phyloP scores from a whole-genome alignment of 2,888 invertebrate genomes.

The Diplolepis rosae region DNA sequence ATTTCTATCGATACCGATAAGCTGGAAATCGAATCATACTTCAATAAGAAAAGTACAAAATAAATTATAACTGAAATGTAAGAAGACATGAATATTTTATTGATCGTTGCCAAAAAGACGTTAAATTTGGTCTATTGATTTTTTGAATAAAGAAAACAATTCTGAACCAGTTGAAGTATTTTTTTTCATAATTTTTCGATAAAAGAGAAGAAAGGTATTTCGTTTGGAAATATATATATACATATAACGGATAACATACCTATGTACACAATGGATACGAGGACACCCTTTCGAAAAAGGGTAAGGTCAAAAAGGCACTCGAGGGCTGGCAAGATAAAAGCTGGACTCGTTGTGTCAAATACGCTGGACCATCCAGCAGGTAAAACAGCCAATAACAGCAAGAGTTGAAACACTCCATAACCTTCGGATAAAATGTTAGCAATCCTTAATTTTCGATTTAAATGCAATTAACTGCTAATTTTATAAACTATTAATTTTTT shows the following conservation, averaged over 20 bases:
- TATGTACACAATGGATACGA: conserved; percentile 83
- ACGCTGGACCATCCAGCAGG: conserved; percentile 82
- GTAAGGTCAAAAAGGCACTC: conserved; percentile 84
- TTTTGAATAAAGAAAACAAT: too few species aligned
- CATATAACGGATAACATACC: too few species aligned
- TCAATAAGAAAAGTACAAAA: too few species aligned
- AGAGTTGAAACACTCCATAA: conserved; percentile 82
- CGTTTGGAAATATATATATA: neutral
- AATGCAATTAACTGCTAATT: neutral
- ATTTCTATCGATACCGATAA: too few species aligned
- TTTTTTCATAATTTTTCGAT: neutral
- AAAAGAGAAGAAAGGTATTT: neutral
- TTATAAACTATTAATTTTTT: too few species aligned
- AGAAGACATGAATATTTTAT: too few species aligned
- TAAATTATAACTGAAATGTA: too few species aligned
- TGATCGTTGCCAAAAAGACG: too few species aligned
- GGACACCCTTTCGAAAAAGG: conserved; percentile 81
- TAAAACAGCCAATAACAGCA: conserved; percentile 77
- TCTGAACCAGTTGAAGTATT: neutral
- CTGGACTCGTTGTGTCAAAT: conserved; percentile 83
- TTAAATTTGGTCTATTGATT: too few species aligned
- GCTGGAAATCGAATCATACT: too few species aligned
- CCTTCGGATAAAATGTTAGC: conserved; percentile 54
- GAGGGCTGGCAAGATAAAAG: conserved; percentile 84
- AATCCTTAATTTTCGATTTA: neutral